Evolutionary conservation across 2,888 invertebrate species (phyloP).

Genomic region (Ormyrus nitidulus): DNA sequence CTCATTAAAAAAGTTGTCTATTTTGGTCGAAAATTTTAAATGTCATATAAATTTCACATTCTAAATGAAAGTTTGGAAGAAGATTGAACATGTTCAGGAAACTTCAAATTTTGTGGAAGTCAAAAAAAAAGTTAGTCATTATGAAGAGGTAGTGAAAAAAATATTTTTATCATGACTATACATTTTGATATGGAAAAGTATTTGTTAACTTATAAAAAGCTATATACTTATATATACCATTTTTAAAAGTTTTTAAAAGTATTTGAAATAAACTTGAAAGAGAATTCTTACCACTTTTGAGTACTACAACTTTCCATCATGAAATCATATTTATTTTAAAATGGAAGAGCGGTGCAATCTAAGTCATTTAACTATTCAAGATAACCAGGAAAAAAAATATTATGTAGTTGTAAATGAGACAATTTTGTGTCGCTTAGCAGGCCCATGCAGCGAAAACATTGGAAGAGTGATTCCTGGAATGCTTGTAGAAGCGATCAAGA

Average conservation of each 20-base stretch:
- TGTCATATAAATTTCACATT: too few relatives aligned
- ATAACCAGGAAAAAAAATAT: slow-evolving; percentile 4
- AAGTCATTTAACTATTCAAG: slow-evolving; percentile 32
- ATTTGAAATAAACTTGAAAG: not conserved
- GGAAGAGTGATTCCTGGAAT: slow-evolving; percentile 70
- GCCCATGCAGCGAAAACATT: slow-evolving; percentile 39
- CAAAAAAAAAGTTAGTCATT: slow-evolving; percentile 7
- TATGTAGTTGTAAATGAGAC: slow-evolving; percentile 43
- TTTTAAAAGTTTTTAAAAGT: not conserved
- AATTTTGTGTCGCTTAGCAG: slow-evolving; percentile 35
- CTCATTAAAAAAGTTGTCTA: too few relatives aligned
- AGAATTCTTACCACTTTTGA: not conserved
- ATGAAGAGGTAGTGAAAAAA: slow-evolving; percentile 6
- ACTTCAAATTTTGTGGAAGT: slow-evolving; percentile 20
- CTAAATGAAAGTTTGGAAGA: not conserved
- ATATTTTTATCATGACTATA: not conserved
- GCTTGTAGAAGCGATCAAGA: slow-evolving; percentile 66
- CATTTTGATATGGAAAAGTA: not conserved
- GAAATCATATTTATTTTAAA: slow-evolving; percentile 28
- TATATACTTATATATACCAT: too few relatives aligned
- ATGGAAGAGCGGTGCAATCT: slow-evolving; percentile 47
- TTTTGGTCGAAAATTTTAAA: too few relatives aligned
- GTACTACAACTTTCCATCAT: slow-evolving; percentile 1
- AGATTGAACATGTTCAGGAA: not conserved
- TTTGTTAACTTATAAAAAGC: too few relatives aligned